Base-by-base conservation (phyloP, 1,140 invertebrate species). In the Achatina immaculata region DNA sequence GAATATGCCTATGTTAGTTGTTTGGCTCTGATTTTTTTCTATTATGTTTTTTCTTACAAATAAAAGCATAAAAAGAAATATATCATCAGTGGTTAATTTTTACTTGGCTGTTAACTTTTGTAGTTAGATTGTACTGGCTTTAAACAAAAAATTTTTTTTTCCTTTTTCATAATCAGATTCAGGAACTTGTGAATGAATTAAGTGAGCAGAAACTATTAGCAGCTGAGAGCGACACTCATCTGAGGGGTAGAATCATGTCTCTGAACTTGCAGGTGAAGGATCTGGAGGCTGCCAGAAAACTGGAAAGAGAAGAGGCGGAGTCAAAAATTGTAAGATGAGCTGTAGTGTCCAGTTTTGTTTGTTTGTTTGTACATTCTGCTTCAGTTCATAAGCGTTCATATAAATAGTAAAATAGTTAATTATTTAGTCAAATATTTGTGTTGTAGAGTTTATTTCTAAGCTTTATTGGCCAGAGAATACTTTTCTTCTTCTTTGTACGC, bases 301-400 rank as follows among this genome's bases (percentile, higher is more conserved):
- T 82, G n/a, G 84, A 86, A 77, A 85, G 81, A 55, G 62, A 77
- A 4, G 38, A 83, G 62, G 48, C 76, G 9, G 71, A 83, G 14
- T 80, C 87, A 11, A 85, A 85, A 82, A 77, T 90, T 66, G 89
- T 90, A 84, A 85, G 89, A 82, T 0, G 11, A 45, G 3, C 28
- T 34, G 21, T 14, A 14, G 16, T 71, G 11, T 40, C 4, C 36
- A 71, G 38, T 43, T 43, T 73, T 73, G 7, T 11, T 24, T 73
- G 11, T 43, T 45, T 14, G 3, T 11, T 73, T 21, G 4, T 69
- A 38, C 66, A 36, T 31, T 19, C 16, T n/a, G n/a, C n/a, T n/a
- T n/a, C n/a, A n/a, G n/a, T n/a, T n/a, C n/a, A n/a, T n/a, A n/a
- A n/a, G n/a, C n/a, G n/a, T n/a, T n/a, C n/a, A n/a, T n/a, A n/a